phyloP scores from a whole-genome alignment of 2,888 invertebrate genomes.

The Drosophila antonietae region DNA sequence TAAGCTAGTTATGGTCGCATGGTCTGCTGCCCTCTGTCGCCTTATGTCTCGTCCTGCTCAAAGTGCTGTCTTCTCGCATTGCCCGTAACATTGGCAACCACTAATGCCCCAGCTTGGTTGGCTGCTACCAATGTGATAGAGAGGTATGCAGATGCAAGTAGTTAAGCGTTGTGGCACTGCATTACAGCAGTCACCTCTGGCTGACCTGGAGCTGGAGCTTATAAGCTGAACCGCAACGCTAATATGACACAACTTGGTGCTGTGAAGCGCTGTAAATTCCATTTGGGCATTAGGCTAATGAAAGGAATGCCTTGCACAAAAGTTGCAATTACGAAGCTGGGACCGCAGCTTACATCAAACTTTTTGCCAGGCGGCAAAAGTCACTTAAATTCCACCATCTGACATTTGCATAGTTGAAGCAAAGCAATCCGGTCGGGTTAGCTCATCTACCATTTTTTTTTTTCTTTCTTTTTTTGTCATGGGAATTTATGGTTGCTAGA shows the following conservation, averaged over 20 bases:
- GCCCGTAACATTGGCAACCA: constrained; percentile 28
- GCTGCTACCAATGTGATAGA: constrained; percentile 10
- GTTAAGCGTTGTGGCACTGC: not conserved
- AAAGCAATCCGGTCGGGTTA: constrained; percentile 60
- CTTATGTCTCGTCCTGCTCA: not conserved
- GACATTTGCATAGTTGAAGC: constrained; percentile 58
- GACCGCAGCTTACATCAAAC: constrained; percentile 23
- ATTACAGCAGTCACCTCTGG: constrained; percentile 16
- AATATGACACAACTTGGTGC: constrained; percentile 42
- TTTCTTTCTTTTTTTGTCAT: constrained; percentile 16
- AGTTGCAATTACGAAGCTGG: constrained; percentile 16
- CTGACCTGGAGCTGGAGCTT: constrained; percentile 12
- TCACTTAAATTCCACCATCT: constrained; percentile 51
- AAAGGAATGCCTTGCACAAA: constrained; percentile 52
- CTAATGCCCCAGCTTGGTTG: constrained; percentile 41
- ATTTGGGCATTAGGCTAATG: constrained; percentile 64
- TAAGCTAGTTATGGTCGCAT: constrained; percentile 63
- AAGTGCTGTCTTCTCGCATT: constrained; percentile 45
- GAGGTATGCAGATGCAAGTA: not conserved
- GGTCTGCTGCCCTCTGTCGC: constrained; percentile 26
- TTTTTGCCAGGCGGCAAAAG: constrained; percentile 28
- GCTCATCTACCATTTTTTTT: not conserved
- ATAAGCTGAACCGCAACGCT: not conserved
- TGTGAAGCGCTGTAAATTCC: constrained; percentile 36
- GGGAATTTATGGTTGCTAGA: constrained; percentile 56